Evolutionary conservation across 2,888 invertebrate genomes (phyloP), one percentile per base, ranked within the genome.

Genomic region (Ischnura elegans): DNA sequence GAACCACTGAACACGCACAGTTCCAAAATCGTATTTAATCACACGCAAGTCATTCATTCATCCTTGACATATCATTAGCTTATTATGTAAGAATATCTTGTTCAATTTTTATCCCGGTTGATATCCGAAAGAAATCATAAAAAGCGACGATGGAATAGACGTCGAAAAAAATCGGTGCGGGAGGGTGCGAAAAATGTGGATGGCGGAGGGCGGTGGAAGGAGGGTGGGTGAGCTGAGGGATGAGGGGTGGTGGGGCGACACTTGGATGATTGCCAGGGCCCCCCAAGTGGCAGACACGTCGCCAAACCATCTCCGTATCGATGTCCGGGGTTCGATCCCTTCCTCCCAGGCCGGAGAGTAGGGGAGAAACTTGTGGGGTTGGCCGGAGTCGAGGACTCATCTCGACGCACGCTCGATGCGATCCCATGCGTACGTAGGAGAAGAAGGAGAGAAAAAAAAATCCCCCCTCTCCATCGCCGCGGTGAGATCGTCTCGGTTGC

Each of bases 241-340:
- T 19, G 13, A 76, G 36, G 29, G 76, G 5, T 25, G 10, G 76
- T 29, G 4, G 5, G 36, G 36, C 36, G 76, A 76, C 76, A 76
- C 76, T 76, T n/a, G 25, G 61, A 61, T 61, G 76, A 76, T 21
- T 76, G 36, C 76, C 76, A 76, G 13, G 76, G 76, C 76, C 76
- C 76, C 76, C 76, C 76, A 76, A 36, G 76, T 76, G n/a, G 76
- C 76, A 76, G 76, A 76, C 76, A 76, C 76, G 76, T 76, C 76
- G 36, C 76, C 76, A 76, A 29, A 76, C 76, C 76, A 76, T 76
- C 76, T 76, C 61, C 76, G 76, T 76, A 76, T 76, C 76, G 76
- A 76, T 76, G 76, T 76, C 36, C 76, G 36, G 76, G 76, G 76
- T 76, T 76, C 76, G 76, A 76, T 76, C 76, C 76, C 76, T 76